Evolutionary conservation across 2,113 vertebrate species (phyloP).

Genomic region (Lamprologus ornatipinnis): DNA sequence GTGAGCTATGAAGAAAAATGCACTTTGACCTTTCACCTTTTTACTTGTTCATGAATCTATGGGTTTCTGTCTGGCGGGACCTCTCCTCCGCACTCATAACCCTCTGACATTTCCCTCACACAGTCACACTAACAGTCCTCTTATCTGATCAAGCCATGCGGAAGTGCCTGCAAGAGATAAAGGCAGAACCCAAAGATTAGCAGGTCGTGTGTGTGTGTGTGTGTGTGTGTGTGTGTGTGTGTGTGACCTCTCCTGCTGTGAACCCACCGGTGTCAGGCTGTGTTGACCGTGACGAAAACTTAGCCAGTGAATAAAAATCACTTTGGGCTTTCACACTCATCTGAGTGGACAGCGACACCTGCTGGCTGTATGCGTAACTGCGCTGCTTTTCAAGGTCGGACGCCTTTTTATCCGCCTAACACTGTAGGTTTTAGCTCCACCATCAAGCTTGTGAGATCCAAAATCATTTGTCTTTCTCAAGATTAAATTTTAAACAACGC

Average conservation of each 20-base stretch:
- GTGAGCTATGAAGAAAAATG: not conserved
- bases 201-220: not conserved
- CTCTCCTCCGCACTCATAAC: not conserved
- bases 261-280: not conserved
- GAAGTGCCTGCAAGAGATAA: not conserved
- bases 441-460: not conserved
- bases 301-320: not conserved
- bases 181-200: not conserved
- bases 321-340: not conserved
- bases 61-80: not conserved
- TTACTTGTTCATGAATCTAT: not conserved
- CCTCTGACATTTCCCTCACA: not conserved
- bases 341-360: constrained; percentile 1
- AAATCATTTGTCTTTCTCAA: not conserved
- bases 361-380: not conserved
- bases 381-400: not conserved
- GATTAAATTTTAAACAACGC: not conserved
- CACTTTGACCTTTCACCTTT: not conserved
- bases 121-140: not conserved
- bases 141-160: constrained; percentile 8
- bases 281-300: not conserved
- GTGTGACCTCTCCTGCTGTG: not conserved
- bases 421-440: not conserved
- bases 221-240: not conserved
- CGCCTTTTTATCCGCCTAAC: not conserved